Evolutionary conservation across 2,113 vertebrate genomes (phyloP).

Genomic region (Pogonocichla stellata): DNA sequence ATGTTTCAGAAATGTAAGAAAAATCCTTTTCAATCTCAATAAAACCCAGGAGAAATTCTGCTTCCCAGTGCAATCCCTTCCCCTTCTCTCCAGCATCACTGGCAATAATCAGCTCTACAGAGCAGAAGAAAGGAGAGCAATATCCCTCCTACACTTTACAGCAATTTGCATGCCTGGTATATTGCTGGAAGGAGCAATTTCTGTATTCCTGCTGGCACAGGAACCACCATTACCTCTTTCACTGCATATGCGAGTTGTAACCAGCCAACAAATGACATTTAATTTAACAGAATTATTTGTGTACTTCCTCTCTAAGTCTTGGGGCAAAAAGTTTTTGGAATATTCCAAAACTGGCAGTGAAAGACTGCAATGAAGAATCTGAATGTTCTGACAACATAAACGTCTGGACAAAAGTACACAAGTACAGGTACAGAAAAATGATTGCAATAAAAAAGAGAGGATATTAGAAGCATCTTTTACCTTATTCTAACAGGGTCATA

Average conservation of each 20-base stretch:
- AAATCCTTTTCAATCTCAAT: background rate
- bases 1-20: background rate
- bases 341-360: background rate
- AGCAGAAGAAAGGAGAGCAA: background rate
- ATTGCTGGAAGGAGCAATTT: background rate
- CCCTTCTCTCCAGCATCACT: background rate
- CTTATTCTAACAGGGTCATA: background rate
- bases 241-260: background rate
- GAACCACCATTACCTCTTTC: background rate
- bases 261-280: background rate
- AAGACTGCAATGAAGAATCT: background rate
- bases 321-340: background rate
- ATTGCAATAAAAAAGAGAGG: background rate
- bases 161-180: background rate
- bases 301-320: background rate
- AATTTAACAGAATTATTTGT: background rate
- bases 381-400: background rate
- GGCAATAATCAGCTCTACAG: background rate
- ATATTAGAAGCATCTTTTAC: background rate
- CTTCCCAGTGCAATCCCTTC: background rate
- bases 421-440: background rate
- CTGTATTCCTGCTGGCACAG: background rate
- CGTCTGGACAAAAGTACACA: background rate
- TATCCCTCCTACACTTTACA: background rate
- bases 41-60: background rate